A percentile compares a stretch with the other conserved stretches of the same genome.
phyloP scores from a whole-genome alignment of 2,888 invertebrate genomes.

The Labia minor region DNA sequence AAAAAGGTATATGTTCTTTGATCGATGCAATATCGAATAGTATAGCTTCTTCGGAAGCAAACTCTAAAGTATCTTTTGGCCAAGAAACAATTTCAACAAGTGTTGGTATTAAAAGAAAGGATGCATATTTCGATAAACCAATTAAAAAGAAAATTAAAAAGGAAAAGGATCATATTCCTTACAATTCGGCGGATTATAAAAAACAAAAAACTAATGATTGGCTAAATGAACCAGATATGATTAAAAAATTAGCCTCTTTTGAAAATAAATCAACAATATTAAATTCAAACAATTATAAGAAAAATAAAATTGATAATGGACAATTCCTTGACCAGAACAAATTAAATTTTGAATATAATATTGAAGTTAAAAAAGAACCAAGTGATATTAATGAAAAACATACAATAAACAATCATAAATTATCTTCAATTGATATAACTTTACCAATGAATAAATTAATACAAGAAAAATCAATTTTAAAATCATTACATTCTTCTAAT shows the following conservation, averaged over 20 bases:
- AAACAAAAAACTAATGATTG: neutral
- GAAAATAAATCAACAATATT: neutral
- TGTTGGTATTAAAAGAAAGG: neutral
- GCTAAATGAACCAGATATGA: neutral
- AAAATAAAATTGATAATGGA: too few relatives aligned
- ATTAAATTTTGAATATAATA: neutral
- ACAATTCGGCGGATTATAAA: neutral
- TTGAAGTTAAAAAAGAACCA: neutral
- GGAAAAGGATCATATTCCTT: neutral
- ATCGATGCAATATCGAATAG: neutral
- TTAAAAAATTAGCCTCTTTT: neutral
- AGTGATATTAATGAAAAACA: too few relatives aligned
- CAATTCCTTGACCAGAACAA: neutral
- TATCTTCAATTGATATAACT: too few relatives aligned
- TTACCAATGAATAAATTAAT: too few relatives aligned
- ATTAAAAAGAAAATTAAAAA: neutral
- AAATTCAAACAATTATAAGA: neutral
- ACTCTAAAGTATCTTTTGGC: neutral
- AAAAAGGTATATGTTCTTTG: neutral
- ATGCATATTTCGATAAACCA: neutral
- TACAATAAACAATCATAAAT: too few relatives aligned
- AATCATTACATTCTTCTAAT: too few relatives aligned
- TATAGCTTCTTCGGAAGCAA: neutral
- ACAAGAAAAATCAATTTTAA: too few relatives aligned
- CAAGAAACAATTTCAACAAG: neutral